These are phyloP conservation scores for Syrphus vitripennis DNA, from an alignment of 2,888 invertebrate species.

Conservation along the genomic window DNA sequence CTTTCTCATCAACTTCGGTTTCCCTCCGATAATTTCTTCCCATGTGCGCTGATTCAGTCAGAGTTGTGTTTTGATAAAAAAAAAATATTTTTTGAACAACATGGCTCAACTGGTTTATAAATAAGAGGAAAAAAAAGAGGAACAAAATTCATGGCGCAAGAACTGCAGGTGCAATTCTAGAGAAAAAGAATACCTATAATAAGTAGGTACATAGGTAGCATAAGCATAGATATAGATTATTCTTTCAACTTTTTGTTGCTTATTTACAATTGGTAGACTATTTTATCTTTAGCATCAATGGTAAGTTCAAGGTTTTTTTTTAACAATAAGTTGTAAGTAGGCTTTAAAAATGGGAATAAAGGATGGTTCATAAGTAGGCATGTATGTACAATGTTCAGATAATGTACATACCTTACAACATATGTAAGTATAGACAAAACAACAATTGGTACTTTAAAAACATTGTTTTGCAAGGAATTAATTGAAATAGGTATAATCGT, in stretches of 20 bases:
- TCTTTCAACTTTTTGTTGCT: not conserved
- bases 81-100: not conserved
- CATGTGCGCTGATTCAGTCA: not conserved
- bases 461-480: too few relatives aligned
- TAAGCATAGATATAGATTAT: not conserved
- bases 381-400: too few relatives aligned
- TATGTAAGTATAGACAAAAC: too few relatives aligned
- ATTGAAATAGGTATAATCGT: not conserved
- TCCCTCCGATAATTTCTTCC: not conserved
- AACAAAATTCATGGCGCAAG: not conserved
- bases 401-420: too few relatives aligned
- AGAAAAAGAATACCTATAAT: not conserved
- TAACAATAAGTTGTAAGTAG: not conserved
- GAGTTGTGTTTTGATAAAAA: not conserved
- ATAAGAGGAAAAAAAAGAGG: not conserved
- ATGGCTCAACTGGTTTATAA: slow-evolving; percentile 18
- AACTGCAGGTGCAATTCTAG: not conserved
- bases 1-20: not conserved
- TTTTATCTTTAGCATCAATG: not conserved
- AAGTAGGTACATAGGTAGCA: too few relatives aligned
- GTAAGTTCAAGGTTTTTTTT: not conserved
- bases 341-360: too few relatives aligned
- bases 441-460: too few relatives aligned
- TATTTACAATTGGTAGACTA: not conserved
- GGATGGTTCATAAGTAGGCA: too few relatives aligned